A percentile compares a stretch with the other conserved stretches of the same genome.
phyloP scores from a whole-genome alignment of 1,140 invertebrate species.

The Chrysomallon squamiferum region DNA sequence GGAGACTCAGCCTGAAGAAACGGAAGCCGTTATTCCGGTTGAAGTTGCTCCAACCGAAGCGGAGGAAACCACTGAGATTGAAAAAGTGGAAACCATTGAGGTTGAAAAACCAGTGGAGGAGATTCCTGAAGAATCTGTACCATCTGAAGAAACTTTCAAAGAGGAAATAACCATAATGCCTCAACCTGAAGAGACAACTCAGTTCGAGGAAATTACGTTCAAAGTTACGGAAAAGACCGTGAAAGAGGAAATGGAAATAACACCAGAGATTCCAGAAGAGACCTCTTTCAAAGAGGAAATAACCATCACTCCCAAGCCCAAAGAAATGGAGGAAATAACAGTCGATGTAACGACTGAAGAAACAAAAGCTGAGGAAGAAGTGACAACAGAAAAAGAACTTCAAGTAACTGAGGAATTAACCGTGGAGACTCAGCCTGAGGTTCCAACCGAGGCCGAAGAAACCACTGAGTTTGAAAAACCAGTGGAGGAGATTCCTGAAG shows the following conservation, averaged over 20 bases:
- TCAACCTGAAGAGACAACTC: conserved; percentile 6
- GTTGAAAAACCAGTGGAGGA: not conserved
- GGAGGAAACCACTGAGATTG: not conserved
- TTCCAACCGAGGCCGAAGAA: too few species aligned
- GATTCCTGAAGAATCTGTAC: not conserved
- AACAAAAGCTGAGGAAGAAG: too few species aligned
- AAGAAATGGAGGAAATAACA: conserved; percentile 12
- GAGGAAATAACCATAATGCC: not conserved
- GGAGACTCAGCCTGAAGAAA: not conserved
- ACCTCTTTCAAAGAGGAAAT: too few species aligned
- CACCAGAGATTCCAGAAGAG: not conserved
- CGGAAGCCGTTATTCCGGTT: too few species aligned
- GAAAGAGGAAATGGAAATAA: conserved; percentile 13
- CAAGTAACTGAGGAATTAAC: too few species aligned
- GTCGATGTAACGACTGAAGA: conserved; percentile 11
- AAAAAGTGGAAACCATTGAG: not conserved
- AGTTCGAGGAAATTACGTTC: conserved; percentile 3
- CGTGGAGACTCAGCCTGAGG: too few species aligned
- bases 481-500: too few species aligned
- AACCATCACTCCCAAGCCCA: conserved; percentile 6
- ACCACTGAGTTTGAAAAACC: too few species aligned
- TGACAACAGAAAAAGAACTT: too few species aligned
- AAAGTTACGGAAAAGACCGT: too few species aligned
- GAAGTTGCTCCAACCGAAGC: too few species aligned
- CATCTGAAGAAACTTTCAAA: conserved; percentile 1